phyloP scores from a whole-genome alignment of 2,113 vertebrate species.

The Dicrurus megarhynchus region DNA sequence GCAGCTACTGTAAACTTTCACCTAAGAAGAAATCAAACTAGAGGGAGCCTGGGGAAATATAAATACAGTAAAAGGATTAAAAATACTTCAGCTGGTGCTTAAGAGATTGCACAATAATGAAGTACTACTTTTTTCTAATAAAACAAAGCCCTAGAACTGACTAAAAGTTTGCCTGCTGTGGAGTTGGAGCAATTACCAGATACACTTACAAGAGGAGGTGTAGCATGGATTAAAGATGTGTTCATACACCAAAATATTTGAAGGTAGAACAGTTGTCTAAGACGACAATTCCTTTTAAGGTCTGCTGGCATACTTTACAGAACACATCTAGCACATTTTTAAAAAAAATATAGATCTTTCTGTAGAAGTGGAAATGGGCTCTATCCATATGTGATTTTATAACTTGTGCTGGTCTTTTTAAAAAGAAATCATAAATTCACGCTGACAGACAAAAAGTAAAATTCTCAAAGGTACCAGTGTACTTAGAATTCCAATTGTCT shows the following conservation, averaged over 20 bases:
- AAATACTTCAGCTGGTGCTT: neutral
- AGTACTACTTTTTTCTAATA: neutral
- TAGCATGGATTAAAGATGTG: neutral
- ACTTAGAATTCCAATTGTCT: neutral
- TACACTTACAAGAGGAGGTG: neutral
- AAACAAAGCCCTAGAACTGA: neutral
- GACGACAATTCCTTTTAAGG: neutral
- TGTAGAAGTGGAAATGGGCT: neutral
- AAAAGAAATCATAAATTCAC: neutral
- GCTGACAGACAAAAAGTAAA: neutral
- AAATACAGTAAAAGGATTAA: neutral
- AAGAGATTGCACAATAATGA: neutral
- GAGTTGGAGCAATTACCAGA: neutral
- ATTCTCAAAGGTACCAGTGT: neutral
- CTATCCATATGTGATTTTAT: neutral
- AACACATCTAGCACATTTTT: neutral
- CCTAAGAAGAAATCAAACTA: neutral
- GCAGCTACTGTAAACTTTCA: neutral
- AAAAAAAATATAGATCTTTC: neutral
- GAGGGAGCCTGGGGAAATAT: neutral
- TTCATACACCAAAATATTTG: neutral
- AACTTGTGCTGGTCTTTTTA: neutral
- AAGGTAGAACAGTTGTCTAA: neutral
- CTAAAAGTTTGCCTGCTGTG: neutral
- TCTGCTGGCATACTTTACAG: neutral